Base-by-base conservation (phyloP, 2,888 invertebrate genomes). In the Parnassius apollo region DNA sequence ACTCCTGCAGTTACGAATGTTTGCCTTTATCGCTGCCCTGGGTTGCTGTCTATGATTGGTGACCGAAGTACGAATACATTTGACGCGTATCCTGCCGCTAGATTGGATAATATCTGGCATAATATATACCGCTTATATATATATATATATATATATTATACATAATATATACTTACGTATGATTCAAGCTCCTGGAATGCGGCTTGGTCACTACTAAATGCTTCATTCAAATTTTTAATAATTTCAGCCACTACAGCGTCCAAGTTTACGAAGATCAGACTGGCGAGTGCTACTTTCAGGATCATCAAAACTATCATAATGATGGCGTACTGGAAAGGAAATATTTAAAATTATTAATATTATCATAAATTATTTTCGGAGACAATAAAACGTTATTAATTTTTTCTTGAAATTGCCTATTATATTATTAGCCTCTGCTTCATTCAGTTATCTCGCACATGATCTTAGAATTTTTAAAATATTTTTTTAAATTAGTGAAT, bases 231-330 rank as follows among this genome's bases (percentile, higher is more conserved):
- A 62, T 93, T 85, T 1, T 76, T 73, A 2, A 90, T 88, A 66
- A 96, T 91, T 42, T 92, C 78, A 0, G 72, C 71, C 3, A 91
- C 76, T 10, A 93, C 75, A 64, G 92, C 86, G 18, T 93, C 93
- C 64, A 94, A 82, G 70, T 93, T 90, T 58, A 95, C 88, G 82
- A 95, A 96, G 63, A 94, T 93, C 70, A 93, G 83, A 12, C 94
- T 92, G 1, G 94, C 94, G 66, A 96, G 81, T 0, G 94, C 93
- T 59, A 96, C 85, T 93, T 96, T 96, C 62, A 94, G 73, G 42
- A 95, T 88, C 85, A 96, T 94, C 71, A 96, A 88, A 8, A 94
- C 77, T 71, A 96, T 80, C 79, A 96, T 92, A 71, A 94, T 92
- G 65, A 95, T 92, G 0, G 96, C 93, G 81, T 95, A 96, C 96